Evolutionary conservation across 2,113 vertebrate species (phyloP), one percentile per base, ranked within the genome.

Genomic region (Aegithalos caudatus): DNA sequence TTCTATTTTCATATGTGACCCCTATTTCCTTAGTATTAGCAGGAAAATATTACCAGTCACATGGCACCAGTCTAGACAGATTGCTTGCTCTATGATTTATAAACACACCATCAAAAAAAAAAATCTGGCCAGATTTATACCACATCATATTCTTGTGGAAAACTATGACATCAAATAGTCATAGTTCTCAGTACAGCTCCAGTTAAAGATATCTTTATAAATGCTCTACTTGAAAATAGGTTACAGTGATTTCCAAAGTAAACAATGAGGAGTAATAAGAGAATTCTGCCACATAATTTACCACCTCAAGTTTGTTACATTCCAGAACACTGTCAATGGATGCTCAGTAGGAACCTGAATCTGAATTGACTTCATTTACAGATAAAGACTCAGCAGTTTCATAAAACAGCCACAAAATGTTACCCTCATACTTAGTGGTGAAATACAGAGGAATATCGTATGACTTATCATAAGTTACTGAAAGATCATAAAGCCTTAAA

Each of bases 31-130:
- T 78, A 66, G 61, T 50, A 85, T 85, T 89, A 93, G 64, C 64
- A 88, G 91, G 76, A 88, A 94, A 96, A 92, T 40, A 61, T 80
- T 94, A 90, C 62, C 61, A 92, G 83, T 93, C 96, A 92, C 91
- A 85, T 85, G 77, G 60, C 76, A 89, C 40, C 33, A 80, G 95
- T 91, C 95, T 97, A 97, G 94, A 98, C 94, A 97, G 91, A 96
- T 94, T 96, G 71, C 78, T 80, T 87, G 56, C 44, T 80, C 47
- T 47, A n/a, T 73, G 78, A 90, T 88, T 96, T 95, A 92, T 38
- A 95, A 95, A 86, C 77, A 91, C 40, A 23, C 16, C 16, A 80
- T 16, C 1, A 67, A 74, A 67, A 78, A 65, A 70, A 77, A 53
- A 73, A 69, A 42, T 31, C n/a, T 33, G 50, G 44, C 11, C 91